Percentiles rank a stretch among this genome's conserved stretches.
Evolutionary conservation across 1,140 invertebrate genomes (phyloP).

Genomic region (Conus betulinus): DNA sequence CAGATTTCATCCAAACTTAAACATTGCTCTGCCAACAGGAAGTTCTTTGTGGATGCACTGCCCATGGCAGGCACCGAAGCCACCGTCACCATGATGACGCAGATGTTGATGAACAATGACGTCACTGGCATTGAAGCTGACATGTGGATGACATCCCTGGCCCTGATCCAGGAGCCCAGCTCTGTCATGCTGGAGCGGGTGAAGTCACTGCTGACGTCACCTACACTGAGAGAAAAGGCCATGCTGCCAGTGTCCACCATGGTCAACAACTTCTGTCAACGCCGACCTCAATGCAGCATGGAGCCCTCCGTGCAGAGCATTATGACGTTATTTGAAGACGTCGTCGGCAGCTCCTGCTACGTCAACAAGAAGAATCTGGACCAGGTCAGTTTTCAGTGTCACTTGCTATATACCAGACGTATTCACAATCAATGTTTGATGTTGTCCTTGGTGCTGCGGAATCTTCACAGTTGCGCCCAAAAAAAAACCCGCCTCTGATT

Average conservation of each 20-base stretch:
- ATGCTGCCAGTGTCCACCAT: conserved; percentile 77
- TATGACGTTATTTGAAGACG: conserved; percentile 74
- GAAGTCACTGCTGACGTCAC: conserved; percentile 79
- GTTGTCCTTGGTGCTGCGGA: no score
- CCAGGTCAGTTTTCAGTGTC: neutral
- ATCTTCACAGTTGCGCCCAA: neutral
- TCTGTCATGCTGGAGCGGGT: conserved; percentile 82
- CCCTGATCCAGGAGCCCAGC: conserved; percentile 86
- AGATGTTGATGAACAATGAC: conserved; percentile 85
- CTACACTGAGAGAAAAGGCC: conserved; percentile 75
- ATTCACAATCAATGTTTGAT: neutral
- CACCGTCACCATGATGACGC: conserved; percentile 86
- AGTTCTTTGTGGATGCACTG: conserved; percentile 82
- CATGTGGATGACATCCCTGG: conserved; percentile 88
- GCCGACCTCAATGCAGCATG: conserved; percentile 67
- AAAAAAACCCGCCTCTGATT: neutral
- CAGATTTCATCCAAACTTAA: neutral
- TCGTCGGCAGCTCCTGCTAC: conserved; percentile 77
- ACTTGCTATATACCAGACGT: neutral
- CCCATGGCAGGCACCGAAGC: conserved; percentile 88
- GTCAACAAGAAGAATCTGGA: conserved; percentile 37
- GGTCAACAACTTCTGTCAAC: conserved; percentile 76
- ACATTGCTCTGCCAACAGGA: conserved; percentile 29
- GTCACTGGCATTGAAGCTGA: conserved; percentile 80
- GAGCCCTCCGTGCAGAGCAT: conserved; percentile 68